Base-by-base conservation (phyloP, 2,113 vertebrate species). In the Eira barbara region DNA sequence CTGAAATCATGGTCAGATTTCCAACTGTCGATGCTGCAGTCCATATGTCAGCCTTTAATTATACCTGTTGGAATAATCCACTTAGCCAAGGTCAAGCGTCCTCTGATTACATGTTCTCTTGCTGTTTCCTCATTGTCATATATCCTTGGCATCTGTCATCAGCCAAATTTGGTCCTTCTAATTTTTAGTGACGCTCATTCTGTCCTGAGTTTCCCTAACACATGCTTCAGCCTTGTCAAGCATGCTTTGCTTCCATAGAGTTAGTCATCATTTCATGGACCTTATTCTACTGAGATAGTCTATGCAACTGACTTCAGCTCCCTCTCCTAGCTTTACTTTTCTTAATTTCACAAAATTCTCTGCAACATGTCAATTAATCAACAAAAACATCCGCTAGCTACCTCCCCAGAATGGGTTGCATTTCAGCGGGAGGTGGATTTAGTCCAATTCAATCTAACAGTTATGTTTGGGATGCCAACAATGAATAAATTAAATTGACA, bases 31-130 rank as follows among this genome's bases (percentile, higher is more conserved):
- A n/a, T 7, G 7, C 83, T 65, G 47, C 20, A 21, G 12, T 23
- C 89, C 76, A 91, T 61, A 85, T 93, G 94, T 90, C 57, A 84
- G 57, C 74, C 45, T 85, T 87, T 96, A 96, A 96, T 97, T 96
- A 73, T 49, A 95, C 67, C 93, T 97, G 86, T 96, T 97, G 96
- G 87, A 92, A 91, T 94, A 88, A 96, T 97, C 65, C 87, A 95
- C 89, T 95, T 95, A 96, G 76, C 63, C 55, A 91, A 95, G 92
- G 83, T 96, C 92, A 96, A 36, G 61, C 20, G 12, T 92, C 81
- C 87, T 97, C 74, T 78, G 74, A 97, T 96, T 95, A 59, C 49
- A 29, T 55, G 67, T 87, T 95, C 69, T 95, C 12, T 65, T 90
- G 65, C 94, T 89, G 31, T 93, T 95, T 93, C 23, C 59, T 89